phyloP scores from a whole-genome alignment of 2,113 vertebrate genomes.

The Uropsilus gracilis region DNA sequence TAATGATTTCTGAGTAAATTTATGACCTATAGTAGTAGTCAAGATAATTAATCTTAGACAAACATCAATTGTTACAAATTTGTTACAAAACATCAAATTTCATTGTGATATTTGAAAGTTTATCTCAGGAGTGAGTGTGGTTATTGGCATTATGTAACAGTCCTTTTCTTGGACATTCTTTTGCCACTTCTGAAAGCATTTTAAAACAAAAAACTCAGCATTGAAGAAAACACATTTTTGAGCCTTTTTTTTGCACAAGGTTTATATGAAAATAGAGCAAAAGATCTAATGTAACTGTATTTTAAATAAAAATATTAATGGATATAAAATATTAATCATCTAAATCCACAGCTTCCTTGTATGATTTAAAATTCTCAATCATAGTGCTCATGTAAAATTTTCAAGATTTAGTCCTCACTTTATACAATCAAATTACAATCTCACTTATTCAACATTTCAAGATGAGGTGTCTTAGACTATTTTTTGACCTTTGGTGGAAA shows the following conservation, averaged over 20 bases:
- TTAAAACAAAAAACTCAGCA: not conserved
- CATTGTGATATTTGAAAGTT: not conserved
- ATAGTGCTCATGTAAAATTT: not conserved
- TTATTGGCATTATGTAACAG: not conserved
- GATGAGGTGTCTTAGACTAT: not conserved
- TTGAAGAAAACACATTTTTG: not conserved
- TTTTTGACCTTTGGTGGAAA: not conserved
- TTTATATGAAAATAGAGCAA: not conserved
- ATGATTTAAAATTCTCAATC: not conserved
- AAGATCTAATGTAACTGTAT: not conserved
- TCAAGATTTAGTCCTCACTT: not conserved
- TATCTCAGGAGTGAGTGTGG: not conserved
- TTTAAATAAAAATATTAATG: not conserved
- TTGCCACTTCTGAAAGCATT: not conserved
- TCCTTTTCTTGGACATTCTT: not conserved
- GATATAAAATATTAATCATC: not conserved
- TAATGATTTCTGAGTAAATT: constrained; percentile 73
- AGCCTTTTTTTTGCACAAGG: not conserved
- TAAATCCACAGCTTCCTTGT: not conserved
- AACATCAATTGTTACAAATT: constrained; percentile 1
- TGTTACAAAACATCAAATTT: not conserved
- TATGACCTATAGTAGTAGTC: constrained; percentile 61
- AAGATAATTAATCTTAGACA: constrained; percentile 57
- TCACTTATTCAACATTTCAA: not conserved
- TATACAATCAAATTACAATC: not conserved